Conservation (phyloP, 1,140 invertebrate genomes). For the Bombus terrestris region DNA sequence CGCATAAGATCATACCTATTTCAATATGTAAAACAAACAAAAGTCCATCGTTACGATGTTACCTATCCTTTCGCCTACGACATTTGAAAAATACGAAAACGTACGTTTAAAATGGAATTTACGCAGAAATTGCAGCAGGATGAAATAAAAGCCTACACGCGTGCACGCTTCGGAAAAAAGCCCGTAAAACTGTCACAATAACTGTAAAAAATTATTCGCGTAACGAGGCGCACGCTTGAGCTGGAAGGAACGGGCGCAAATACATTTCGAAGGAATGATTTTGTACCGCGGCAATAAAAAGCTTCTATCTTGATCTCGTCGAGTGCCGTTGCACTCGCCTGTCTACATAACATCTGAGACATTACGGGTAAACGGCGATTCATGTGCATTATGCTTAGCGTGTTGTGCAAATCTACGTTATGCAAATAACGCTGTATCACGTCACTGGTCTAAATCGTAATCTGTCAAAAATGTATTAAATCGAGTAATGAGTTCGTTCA, state of each 20-base stretch:
- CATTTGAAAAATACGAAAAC: not conserved
- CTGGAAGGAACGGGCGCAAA: not conserved
- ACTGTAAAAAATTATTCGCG: not conserved
- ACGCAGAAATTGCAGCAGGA: not conserved
- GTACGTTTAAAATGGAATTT: not conserved
- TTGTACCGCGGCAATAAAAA: constrained; percentile 9
- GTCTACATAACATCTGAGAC: constrained; percentile 50
- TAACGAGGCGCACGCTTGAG: not conserved
- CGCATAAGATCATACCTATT: too few relatives aligned
- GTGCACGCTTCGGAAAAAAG: not conserved
- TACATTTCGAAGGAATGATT: not conserved
- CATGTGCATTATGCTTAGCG: constrained; percentile 19
- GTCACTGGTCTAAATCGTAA: constrained; percentile 29
- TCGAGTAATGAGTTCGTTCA: not conserved
- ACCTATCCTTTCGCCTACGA: not conserved
- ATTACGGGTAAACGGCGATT: constrained; percentile 35
- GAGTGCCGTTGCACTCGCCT: not conserved
- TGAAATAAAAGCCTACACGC: not conserved
- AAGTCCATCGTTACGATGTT: not conserved
- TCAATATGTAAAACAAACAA: not conserved
- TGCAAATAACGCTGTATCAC: not conserved
- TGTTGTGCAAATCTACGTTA: constrained; percentile 44
- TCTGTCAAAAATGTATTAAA: not conserved
- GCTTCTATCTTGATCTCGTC: constrained; percentile 21
- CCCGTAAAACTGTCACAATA: not conserved